phyloP scores from a whole-genome alignment of 2,797 vertebrate genomes.

The Sebastes flavidus region DNA sequence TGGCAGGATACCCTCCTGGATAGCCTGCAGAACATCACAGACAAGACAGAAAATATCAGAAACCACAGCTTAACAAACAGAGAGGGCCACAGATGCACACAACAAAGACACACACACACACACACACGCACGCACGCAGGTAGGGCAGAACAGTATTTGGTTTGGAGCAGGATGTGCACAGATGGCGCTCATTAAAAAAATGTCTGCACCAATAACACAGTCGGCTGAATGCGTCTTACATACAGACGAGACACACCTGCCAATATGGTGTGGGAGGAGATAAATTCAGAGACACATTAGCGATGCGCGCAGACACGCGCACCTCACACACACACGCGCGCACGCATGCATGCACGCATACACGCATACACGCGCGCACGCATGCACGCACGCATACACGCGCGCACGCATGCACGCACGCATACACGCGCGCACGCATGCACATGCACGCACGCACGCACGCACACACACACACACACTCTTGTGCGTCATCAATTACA shows the following conservation, averaged over 20 bases:
- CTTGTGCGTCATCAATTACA: constrained; percentile 44
- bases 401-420: not conserved
- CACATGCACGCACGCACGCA: not conserved
- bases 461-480: not conserved
- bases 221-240: constrained; percentile 63
- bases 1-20: constrained; percentile 92
- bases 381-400: not conserved
- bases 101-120: not conserved
- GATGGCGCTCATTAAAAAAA: constrained; percentile 80
- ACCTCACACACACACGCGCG: not conserved
- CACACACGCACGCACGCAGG: not conserved
- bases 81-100: not conserved
- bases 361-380: not conserved
- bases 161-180: constrained; percentile 68
- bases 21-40: constrained; percentile 85
- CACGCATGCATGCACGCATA: not conserved
- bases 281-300: constrained; percentile 56
- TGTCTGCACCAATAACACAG: constrained; percentile 75
- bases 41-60: constrained; percentile 22
- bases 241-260: constrained; percentile 65
- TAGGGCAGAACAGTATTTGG: constrained; percentile 29
- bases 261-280: constrained; percentile 66
- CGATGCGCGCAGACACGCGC: constrained; percentile 7
- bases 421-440: too few relatives aligned
- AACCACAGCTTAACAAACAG: constrained; percentile 8